These are phyloP conservation scores for Cosmia trapezina DNA, from an alignment of 2,888 invertebrate species.

Conservation along the genomic window DNA sequence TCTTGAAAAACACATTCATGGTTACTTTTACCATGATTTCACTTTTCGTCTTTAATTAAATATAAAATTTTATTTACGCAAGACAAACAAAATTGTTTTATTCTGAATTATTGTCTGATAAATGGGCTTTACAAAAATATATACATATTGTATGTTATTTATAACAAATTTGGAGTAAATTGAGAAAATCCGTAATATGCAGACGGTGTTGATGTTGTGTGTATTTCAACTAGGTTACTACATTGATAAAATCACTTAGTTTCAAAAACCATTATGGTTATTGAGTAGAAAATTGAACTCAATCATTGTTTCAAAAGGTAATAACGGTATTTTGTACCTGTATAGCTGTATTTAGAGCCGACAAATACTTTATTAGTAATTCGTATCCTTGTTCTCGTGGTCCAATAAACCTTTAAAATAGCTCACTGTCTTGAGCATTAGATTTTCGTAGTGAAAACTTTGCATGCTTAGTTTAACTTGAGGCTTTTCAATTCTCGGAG, in stretches of 20 bases:
- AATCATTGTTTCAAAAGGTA: background rate
- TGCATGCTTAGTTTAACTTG: background rate
- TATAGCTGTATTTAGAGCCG: constrained; percentile 7
- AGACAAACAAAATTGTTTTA: too few relatives aligned
- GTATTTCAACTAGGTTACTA: background rate
- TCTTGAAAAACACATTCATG: too few relatives aligned
- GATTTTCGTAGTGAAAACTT: constrained; percentile 22
- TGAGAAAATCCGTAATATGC: too few relatives aligned
- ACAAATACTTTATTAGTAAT: constrained; percentile 16
- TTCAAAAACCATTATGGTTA: background rate
- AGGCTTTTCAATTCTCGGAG: background rate
- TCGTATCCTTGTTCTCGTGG: background rate
- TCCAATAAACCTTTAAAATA: constrained; percentile 18
- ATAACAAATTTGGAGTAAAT: too few relatives aligned
- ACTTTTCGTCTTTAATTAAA: too few relatives aligned
- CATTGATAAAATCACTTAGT: background rate
- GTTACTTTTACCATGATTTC: too few relatives aligned
- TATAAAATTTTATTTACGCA: too few relatives aligned
- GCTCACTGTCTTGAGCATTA: background rate
- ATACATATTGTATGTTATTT: too few relatives aligned
- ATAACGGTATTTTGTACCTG: background rate
- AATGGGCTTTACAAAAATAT: too few relatives aligned
- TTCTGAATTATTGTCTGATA: too few relatives aligned
- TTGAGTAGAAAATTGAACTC: background rate
- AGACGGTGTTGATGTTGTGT: too few relatives aligned